Base-by-base conservation (phyloP, 2,888 invertebrate species). In the Lithophane socia region DNA sequence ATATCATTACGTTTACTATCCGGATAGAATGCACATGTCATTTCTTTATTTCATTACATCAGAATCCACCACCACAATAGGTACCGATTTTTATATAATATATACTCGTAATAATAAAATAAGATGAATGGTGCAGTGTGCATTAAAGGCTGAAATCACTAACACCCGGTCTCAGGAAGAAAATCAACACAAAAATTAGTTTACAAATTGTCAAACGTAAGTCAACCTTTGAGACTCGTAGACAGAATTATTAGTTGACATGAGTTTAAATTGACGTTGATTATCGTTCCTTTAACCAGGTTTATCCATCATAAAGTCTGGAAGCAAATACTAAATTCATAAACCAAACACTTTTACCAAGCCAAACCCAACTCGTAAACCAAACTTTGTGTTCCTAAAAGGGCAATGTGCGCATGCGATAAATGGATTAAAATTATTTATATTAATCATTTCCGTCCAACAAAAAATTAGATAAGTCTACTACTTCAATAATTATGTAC, bases 401-500 rank as follows among this genome's bases (percentile, higher is more conserved):
- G 16, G 13, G 10, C 37, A 75, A 76, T 29, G 52, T 44, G 21
- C 18, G 37, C 52, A 0, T 47, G 2, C 49, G 37, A 68, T 65
- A 56, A 49, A 56, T 42, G 16, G 21, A 64, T 77, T 66, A 68
- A 13, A 67, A 24, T 29, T 9, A 54, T n/a, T 58, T 0, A 21
- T 37, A 58, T 65, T 52, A 65, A 65, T 65, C 10, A 52, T 52
- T 60, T 58, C 49, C 52, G 24, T 66, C 49, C n/a, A 12, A 52
- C 21, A 0, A 18, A 18, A 9, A 29, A 37, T 54, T 71, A 52
- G 65, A 80, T 78, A 78, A 52, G n/a, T 47, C 3, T 18, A 37
- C 8, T 47, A n/a, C 1, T 29, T 13, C 12, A 9, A 37, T 37
- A 37, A 0, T 3, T 49, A 49, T 18, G 7, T 29, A 29, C 29